Base-by-base conservation (phyloP, 2,797 vertebrate species). In the Dermochelys coriacea region DNA sequence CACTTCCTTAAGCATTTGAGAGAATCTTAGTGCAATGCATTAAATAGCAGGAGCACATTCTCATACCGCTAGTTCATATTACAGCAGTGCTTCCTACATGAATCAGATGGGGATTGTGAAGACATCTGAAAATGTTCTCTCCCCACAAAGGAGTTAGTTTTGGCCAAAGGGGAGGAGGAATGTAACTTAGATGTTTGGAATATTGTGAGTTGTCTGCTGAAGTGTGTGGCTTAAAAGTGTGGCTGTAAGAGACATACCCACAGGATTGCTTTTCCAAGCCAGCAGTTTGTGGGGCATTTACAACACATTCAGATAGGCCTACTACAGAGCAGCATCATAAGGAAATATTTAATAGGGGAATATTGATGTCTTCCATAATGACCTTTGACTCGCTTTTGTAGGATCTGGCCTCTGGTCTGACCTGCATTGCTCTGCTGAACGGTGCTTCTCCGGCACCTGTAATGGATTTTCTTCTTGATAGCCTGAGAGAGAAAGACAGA, bases 331-430 rank as follows among this genome's bases (percentile, higher is more conserved):
- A 52, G 52, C 41, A 55, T 84, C 87, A 84, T 3, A 10, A 25
- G 23, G 23, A 82, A 57, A 49, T 71, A 47, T 12, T 19, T 1
- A 34, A 51, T 5, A 59, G 81, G n/a, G 55, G 54, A 31, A 89
- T n/a, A 50, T 52, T 45, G 82, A 0, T 45, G 12, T 29, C 84
- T 82, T 74, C 23, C 15, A 50, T 59, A 59, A 95, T 95, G 85
- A 98, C 98, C 97, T 97, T 90, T 92, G 88, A 86, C 31, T 82
- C 87, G 91, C 91, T 95, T 96, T 68, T 95, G 95, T 50, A 95
- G 94, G n/a, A 97, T 87, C 21, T 1, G 3, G 2, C 77, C 96
- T 94, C 87, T 80, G 74, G 91, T 4, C 0, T 10, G 29, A 55
- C 88, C 91, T 2, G 80, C 0, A 0, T 92, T 95, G 88, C 91